These are phyloP conservation scores for Lissocephala sabroskyi DNA, from an alignment of 2,888 invertebrate genomes.

Conservation along the genomic window DNA sequence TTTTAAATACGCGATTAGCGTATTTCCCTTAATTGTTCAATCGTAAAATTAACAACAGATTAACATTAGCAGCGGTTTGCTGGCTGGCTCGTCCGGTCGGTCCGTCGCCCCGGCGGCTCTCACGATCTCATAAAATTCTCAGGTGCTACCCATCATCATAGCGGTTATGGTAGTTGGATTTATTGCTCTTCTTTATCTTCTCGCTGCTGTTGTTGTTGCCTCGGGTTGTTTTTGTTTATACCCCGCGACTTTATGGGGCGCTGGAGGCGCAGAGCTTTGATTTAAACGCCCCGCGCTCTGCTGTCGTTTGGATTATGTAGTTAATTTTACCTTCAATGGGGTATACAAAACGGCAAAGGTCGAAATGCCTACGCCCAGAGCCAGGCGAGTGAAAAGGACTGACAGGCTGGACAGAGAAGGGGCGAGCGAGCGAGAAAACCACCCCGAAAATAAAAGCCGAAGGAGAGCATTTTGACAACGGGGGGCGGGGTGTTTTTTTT, in stretches of 20 bases:
- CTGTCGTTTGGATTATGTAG: background rate
- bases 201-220: background rate
- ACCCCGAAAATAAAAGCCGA: slow-evolving; percentile 6
- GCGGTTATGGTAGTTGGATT: too few species aligned
- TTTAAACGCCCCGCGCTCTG: background rate
- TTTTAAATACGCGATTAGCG: slow-evolving; percentile 58
- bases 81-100: slow-evolving; percentile 12
- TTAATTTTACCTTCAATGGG: slow-evolving; percentile 1
- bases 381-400: too few species aligned
- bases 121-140: slow-evolving; percentile 6
- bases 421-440: background rate
- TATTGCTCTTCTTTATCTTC: background rate
- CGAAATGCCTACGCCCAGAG: too few species aligned
- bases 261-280: background rate
- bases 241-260: background rate
- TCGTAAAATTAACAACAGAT: slow-evolving; percentile 41
- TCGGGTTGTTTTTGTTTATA: background rate
- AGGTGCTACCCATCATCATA: background rate
- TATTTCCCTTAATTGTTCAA: slow-evolving; percentile 38
- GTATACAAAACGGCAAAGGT: background rate
- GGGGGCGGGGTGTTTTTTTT: too few species aligned
- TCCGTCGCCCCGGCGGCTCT: too few species aligned
- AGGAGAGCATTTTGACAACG: too few species aligned
- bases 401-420: background rate
- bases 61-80: slow-evolving; percentile 24